Evolutionary conservation across 2,113 vertebrate species (phyloP).

Genomic region (Todiramphus saurophagus): DNA sequence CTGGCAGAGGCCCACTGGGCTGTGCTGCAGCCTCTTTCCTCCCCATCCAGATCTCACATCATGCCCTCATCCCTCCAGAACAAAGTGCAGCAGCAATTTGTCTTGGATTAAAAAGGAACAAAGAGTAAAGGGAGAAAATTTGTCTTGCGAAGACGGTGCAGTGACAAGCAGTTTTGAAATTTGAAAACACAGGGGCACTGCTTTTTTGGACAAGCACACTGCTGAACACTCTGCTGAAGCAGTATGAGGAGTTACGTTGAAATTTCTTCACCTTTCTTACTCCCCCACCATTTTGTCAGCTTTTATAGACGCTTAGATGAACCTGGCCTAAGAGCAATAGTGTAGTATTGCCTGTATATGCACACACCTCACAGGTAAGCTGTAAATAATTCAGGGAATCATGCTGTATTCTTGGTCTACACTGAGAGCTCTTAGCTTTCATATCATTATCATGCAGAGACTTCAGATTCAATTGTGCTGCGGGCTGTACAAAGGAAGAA

Average conservation of each 20-base stretch:
- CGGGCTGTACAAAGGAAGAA: neutral
- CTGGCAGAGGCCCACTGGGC: neutral
- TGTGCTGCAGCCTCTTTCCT: neutral
- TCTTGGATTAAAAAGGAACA: neutral
- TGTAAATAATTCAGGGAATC: neutral
- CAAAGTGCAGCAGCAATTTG: neutral
- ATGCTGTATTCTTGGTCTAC: accelerated
- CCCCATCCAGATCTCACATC: neutral
- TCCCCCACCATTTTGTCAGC: neutral
- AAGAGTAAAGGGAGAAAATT: neutral
- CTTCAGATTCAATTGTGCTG: neutral
- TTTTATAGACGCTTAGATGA: neutral
- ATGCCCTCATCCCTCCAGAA: neutral
- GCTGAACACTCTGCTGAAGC: neutral
- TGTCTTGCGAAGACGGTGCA: neutral
- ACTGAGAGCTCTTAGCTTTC: neutral
- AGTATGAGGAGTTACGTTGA: neutral
- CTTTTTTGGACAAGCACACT: neutral
- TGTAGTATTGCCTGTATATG: neutral
- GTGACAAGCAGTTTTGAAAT: neutral
- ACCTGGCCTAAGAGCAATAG: neutral
- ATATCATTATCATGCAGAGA: neutral
- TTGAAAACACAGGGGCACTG: neutral
- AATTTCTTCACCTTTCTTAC: neutral
- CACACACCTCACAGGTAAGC: neutral